phyloP scores from a whole-genome alignment of 2,888 invertebrate genomes.

The Diaphora mendica region DNA sequence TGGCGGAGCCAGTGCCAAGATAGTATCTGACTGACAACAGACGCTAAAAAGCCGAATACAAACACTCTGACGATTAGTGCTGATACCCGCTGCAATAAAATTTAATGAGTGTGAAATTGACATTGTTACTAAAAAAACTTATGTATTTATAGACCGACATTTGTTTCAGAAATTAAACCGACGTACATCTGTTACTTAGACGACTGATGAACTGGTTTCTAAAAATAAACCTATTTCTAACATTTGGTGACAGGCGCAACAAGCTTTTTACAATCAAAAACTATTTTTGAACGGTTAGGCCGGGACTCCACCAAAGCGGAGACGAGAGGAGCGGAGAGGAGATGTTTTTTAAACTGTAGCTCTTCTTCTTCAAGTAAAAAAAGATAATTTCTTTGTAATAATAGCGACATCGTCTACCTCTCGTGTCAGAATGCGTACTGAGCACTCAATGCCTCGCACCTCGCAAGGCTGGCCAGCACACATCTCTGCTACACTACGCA shows the following conservation, averaged over 20 bases:
- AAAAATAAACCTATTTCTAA: not conserved
- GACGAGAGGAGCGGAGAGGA: no score
- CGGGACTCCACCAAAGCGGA: no score
- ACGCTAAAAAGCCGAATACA: slow-evolving; percentile 8
- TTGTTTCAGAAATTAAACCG: slow-evolving; percentile 1
- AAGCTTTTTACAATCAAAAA: not conserved
- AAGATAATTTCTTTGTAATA: no score
- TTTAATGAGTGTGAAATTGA: slow-evolving; percentile 9
- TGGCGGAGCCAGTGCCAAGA: slow-evolving; percentile 10
- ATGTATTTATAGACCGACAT: slow-evolving; percentile 11
- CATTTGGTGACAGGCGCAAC: not conserved
- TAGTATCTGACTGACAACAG: slow-evolving; percentile 18
- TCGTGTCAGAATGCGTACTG: no score
- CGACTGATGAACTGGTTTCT: not conserved
- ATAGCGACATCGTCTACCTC: no score
- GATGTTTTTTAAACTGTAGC: no score
- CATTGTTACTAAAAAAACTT: not conserved
- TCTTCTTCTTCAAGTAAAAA: no score
- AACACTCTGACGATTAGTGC: slow-evolving; percentile 5
- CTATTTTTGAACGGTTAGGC: not conserved
- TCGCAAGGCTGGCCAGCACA: no score
- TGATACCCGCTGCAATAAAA: slow-evolving; percentile 4
- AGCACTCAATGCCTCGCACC: no score
- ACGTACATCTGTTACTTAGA: not conserved
- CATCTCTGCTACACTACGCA: no score